Percentiles rank a stretch among this genome's conserved stretches.
Conservation (phyloP, 2,888 invertebrate genomes). For the Schizotus pectinicornis region DNA sequence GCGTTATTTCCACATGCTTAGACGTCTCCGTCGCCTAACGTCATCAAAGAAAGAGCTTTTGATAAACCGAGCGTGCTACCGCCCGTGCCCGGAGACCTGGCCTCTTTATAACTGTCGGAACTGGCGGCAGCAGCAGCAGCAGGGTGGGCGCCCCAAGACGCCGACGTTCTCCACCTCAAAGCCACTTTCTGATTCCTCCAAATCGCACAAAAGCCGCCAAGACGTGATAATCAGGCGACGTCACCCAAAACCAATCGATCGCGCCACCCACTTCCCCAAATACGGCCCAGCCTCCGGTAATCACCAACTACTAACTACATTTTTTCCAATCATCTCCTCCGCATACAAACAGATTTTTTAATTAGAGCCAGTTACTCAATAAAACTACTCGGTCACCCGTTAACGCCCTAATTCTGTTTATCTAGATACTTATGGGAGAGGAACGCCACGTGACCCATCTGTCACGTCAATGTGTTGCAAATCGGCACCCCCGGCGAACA, state of each 20-base stretch:
- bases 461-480: conserved; percentile 52
- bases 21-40: conserved; percentile 46
- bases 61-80: conserved; percentile 53
- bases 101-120: conserved; percentile 39
- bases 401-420: conserved; percentile 15
- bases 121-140: not conserved
- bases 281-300: conserved; percentile 5
- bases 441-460: conserved; percentile 48
- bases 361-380: conserved; percentile 17
- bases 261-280: not conserved
- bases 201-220: conserved; percentile 2
- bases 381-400: conserved; percentile 25
- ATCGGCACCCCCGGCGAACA: conserved; percentile 46
- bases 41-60: conserved; percentile 52
- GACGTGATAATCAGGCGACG: conserved; percentile 2
- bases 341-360: conserved; percentile 22
- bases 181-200: conserved; percentile 9
- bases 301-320: conserved; percentile 23
- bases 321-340: conserved; percentile 16
- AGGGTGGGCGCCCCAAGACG: conserved; percentile 1
- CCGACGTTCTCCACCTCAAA: conserved; percentile 7
- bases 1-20: conserved; percentile 50
- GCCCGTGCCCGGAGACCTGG: conserved; percentile 43
- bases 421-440: conserved; percentile 6
- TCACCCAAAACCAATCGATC: conserved; percentile 6